Evolutionary conservation across 2,113 vertebrate genomes (phyloP).

Genomic region (Felis chaus): DNA sequence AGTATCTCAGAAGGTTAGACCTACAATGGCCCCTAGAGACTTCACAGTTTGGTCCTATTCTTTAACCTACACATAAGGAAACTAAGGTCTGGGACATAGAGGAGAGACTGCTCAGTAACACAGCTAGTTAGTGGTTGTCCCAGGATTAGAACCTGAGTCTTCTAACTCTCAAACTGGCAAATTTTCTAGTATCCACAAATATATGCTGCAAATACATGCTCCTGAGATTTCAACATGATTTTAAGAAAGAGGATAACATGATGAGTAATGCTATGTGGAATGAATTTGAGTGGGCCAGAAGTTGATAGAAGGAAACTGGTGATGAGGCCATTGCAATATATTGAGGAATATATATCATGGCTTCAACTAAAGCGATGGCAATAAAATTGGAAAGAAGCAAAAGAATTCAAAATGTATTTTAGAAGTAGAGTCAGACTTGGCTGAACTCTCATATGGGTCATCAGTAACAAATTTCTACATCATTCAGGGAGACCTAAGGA

Average conservation of each 20-base stretch:
- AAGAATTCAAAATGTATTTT: neutral
- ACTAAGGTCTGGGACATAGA: neutral
- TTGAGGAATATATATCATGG: neutral
- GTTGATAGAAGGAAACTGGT: neutral
- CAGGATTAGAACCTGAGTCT: neutral
- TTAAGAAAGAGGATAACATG: conserved; percentile 19
- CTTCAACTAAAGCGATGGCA: neutral
- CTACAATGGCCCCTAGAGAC: neutral
- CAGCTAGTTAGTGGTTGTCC: neutral
- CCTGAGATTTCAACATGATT: conserved; percentile 26
- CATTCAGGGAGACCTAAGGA: neutral
- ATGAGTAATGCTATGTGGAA: neutral
- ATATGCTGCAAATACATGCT: neutral
- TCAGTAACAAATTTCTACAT: neutral
- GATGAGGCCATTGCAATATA: neutral
- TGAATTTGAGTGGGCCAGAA: neutral
- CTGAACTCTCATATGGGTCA: neutral
- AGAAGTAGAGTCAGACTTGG: neutral
- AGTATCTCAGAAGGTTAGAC: neutral
- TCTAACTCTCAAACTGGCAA: neutral
- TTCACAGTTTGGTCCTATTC: neutral
- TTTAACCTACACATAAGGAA: conserved; percentile 35
- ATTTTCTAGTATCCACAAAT: neutral
- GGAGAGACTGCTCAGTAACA: neutral
- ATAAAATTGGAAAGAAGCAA: neutral